Percentiles rank a stretch among this genome's conserved stretches.
Evolutionary conservation across 1,140 invertebrate genomes (phyloP).

Genomic region (Penaeus indicus): DNA sequence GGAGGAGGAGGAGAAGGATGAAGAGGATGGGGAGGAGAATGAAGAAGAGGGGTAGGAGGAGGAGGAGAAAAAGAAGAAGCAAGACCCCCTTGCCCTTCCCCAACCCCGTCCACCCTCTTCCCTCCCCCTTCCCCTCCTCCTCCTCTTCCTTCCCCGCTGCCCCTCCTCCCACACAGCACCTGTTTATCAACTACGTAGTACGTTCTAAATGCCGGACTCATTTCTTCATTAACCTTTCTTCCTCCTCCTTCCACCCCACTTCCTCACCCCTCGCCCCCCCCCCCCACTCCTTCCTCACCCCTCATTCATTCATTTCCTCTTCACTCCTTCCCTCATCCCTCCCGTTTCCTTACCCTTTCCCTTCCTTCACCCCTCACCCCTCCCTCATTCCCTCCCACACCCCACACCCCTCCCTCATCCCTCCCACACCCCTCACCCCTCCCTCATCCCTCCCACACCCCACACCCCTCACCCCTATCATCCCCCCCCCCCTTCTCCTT

Average conservation of each 20-base stretch:
- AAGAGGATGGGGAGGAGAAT: neutral
- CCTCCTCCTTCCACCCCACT: neutral
- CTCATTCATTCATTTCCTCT: neutral
- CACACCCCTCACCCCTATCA: neutral
- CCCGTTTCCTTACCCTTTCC: neutral
- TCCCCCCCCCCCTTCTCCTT: neutral
- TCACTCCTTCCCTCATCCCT: neutral
- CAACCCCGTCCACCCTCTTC: too few relatives aligned
- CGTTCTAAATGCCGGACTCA: too few relatives aligned
- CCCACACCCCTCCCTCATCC: neutral
- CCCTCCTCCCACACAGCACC: too few relatives aligned
- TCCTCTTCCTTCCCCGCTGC: too few relatives aligned
- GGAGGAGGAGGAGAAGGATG: neutral
- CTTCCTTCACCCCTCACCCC: neutral
- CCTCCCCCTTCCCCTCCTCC: too few relatives aligned
- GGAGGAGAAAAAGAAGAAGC: neutral
- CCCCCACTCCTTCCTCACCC: too few relatives aligned
- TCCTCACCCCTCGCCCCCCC: too few relatives aligned
- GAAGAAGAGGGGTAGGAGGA: neutral
- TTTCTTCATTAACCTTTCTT: too few relatives aligned
- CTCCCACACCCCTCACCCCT: neutral
- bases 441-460: neutral
- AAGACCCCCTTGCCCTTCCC: neutral
- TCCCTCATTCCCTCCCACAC: neutral
- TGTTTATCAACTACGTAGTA: too few relatives aligned